phyloP scores from a whole-genome alignment of 2,113 vertebrate species.

The Pedionomus torquatus region DNA sequence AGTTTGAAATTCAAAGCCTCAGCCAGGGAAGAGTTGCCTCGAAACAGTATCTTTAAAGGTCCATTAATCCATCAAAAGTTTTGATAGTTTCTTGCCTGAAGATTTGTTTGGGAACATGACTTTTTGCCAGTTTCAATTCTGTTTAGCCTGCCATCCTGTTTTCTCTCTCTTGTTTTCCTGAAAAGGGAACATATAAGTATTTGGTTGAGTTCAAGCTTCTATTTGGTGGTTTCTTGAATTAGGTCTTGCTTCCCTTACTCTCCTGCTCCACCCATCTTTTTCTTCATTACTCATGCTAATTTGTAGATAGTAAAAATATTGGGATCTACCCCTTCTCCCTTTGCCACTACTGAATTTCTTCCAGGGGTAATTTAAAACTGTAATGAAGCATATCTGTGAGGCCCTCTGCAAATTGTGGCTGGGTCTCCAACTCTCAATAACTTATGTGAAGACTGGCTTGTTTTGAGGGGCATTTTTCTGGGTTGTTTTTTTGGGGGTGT shows the following conservation, averaged over 20 bases:
- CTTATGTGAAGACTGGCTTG: background rate
- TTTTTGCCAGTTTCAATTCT: background rate
- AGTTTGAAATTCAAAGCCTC: background rate
- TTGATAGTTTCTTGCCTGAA: background rate
- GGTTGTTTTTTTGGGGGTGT: background rate
- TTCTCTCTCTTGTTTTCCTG: background rate
- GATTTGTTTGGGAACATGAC: background rate
- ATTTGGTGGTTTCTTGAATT: conserved; percentile 25
- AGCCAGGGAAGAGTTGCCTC: background rate
- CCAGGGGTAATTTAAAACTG: background rate
- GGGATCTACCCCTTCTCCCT: background rate
- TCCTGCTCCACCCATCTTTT: background rate
- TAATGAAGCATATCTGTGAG: background rate
- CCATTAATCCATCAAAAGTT: background rate
- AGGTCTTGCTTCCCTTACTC: background rate
- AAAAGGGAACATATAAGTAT: background rate
- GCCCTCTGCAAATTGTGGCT: background rate
- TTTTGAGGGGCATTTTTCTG: background rate
- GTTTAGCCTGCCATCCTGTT: background rate
- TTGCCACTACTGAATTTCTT: background rate
- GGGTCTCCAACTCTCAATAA: background rate
- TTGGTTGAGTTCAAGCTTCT: background rate
- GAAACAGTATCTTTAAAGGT: background rate
- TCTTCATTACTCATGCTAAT: background rate
- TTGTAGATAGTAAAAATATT: background rate